Percentiles rank a stretch among this genome's conserved stretches.
Evolutionary conservation across 2,888 invertebrate species (phyloP).

Genomic region (Acanthoscelides obtectus): DNA sequence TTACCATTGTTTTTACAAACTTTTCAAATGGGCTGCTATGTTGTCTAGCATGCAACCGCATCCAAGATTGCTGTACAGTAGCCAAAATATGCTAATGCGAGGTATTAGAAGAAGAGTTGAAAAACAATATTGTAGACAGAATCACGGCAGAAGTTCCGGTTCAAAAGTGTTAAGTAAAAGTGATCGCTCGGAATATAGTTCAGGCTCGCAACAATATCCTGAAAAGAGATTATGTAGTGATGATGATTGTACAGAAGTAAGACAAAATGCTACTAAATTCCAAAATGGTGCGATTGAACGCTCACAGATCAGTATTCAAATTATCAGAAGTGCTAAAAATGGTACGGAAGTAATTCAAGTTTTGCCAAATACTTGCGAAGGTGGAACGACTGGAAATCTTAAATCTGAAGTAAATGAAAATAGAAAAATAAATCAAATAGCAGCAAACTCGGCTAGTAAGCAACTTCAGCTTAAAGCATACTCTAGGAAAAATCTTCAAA

Average conservation of each 20-base stretch:
- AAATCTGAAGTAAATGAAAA: background rate
- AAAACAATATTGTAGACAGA: background rate
- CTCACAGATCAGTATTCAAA: background rate
- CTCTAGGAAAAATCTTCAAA: no score
- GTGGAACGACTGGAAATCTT: background rate
- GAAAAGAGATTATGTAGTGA: background rate
- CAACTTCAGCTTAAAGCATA: no score
- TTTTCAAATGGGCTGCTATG: constrained; percentile 26
- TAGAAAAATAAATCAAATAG: background rate
- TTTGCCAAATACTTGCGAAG: background rate
- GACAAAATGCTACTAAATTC: background rate
- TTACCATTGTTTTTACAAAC: constrained; percentile 18
- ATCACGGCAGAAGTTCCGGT: background rate
- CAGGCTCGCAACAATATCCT: background rate
- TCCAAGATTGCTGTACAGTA: background rate
- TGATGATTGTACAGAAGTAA: background rate
- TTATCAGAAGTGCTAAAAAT: background rate
- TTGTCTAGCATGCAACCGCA: constrained; percentile 10
- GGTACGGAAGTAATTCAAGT: background rate
- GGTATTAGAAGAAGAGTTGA: constrained; percentile 9
- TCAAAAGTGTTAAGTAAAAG: no score
- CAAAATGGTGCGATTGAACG: no score
- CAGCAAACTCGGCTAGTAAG: background rate
- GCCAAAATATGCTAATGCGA: background rate
- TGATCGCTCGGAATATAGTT: no score